Conservation (phyloP, 2,888 invertebrate species). For the Quadroppia sp. region DNA sequence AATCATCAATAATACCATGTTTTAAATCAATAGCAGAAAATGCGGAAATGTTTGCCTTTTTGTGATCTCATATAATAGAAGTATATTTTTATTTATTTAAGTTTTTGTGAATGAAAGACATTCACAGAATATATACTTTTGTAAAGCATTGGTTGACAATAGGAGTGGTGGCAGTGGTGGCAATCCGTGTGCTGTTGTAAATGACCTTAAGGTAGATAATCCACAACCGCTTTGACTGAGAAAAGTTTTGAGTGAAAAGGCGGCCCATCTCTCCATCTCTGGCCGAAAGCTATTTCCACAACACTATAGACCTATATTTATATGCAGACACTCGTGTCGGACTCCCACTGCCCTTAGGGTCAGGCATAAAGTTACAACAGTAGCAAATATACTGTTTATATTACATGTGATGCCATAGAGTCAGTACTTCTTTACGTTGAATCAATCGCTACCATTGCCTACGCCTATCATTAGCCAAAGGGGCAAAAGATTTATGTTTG, state of each 20-base stretch:
- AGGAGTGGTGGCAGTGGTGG: not conserved
- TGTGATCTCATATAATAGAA: not conserved
- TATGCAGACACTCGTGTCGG: constrained; percentile 26
- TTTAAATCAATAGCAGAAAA: not conserved
- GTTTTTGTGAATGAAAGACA: constrained; percentile 27
- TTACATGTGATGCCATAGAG: constrained; percentile 25
- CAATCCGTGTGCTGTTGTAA: constrained; percentile 24
- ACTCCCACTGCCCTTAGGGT: constrained; percentile 31
- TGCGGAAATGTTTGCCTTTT: not conserved
- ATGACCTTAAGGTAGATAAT: constrained; percentile 34
- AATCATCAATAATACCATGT: not conserved
- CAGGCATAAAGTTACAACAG: constrained; percentile 31
- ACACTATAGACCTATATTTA: constrained; percentile 24
- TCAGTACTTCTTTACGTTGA: constrained; percentile 26
- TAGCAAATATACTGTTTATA: constrained; percentile 33
- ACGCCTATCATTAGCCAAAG: constrained; percentile 33
- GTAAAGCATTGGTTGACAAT: constrained; percentile 7
- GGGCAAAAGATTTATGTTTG: constrained; percentile 33
- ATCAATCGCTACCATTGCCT: constrained; percentile 1
- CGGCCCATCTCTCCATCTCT: constrained; percentile 33
- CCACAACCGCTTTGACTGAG: constrained; percentile 24
- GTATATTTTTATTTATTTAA: constrained; percentile 24
- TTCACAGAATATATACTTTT: not conserved
- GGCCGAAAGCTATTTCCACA: constrained; percentile 25
- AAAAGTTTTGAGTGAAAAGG: constrained; percentile 27